phyloP scores from a whole-genome alignment of 2,888 invertebrate genomes.

The Phaedon cochleariae region DNA sequence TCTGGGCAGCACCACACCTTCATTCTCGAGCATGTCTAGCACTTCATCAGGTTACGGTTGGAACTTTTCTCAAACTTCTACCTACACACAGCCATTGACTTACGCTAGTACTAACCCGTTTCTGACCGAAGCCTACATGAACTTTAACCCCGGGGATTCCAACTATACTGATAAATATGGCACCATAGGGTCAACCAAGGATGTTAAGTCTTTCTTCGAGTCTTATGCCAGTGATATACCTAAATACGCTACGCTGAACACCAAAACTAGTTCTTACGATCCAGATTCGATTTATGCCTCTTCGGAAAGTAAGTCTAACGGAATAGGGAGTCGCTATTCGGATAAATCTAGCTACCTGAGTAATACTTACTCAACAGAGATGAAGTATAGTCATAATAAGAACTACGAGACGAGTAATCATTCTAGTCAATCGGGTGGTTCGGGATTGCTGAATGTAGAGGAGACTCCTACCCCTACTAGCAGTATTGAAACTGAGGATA shows the following conservation, averaged over 20 bases:
- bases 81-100: slow-evolving; percentile 58
- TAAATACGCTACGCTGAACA: slow-evolving; percentile 51
- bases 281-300: slow-evolving; percentile 43
- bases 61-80: slow-evolving; percentile 60
- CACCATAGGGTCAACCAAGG: slow-evolving; percentile 57
- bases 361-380: slow-evolving; percentile 51
- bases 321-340: slow-evolving; percentile 53
- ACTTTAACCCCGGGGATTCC: slow-evolving; percentile 54
- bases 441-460: slow-evolving; percentile 56
- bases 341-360: slow-evolving; percentile 55
- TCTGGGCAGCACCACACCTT: slow-evolving; percentile 62
- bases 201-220: slow-evolving; percentile 55
- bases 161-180: slow-evolving; percentile 57
- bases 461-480: slow-evolving; percentile 69
- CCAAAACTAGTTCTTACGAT: slow-evolving; percentile 48
- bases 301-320: slow-evolving; percentile 53
- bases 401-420: slow-evolving; percentile 53
- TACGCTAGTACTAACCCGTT: slow-evolving; percentile 70
- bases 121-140: slow-evolving; percentile 63
- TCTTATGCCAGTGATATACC: slow-evolving; percentile 51
- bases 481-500: slow-evolving; percentile 69
- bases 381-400: slow-evolving; percentile 53
- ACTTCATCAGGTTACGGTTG: slow-evolving; percentile 24
- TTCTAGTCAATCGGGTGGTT: slow-evolving; percentile 43
- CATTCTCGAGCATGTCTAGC: slow-evolving; percentile 57